Percentiles rank a stretch among this genome's conserved stretches.
Conservation (phyloP, 2,888 invertebrate genomes). For the Cremastobaeus sp. region DNA sequence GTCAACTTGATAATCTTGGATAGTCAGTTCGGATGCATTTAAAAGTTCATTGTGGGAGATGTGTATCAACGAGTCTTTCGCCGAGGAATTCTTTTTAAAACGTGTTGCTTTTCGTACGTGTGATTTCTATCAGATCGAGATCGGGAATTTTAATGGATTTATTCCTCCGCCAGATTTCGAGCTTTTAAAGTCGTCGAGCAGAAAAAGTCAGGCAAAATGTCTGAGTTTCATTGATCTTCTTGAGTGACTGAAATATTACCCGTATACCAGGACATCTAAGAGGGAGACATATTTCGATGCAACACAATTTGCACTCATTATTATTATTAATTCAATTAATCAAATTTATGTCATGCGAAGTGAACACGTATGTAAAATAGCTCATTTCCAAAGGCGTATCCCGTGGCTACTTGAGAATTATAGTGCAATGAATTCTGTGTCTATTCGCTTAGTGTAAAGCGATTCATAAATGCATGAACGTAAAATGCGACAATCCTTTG, state of each 20-base stretch:
- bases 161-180: background rate
- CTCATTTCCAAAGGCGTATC: conserved; percentile 43
- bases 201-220: too few species aligned
- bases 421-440: conserved; percentile 34
- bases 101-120: background rate
- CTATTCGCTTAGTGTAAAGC: conserved; percentile 32
- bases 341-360: conserved; percentile 25
- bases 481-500: background rate
- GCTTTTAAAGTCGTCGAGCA: too few species aligned
- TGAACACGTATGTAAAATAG: conserved; percentile 23
- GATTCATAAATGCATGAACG: conserved; percentile 27
- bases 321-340: conserved; percentile 38
- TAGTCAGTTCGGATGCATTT: conserved; percentile 29
- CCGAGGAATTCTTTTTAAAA: conserved; percentile 28
- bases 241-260: too few species aligned
- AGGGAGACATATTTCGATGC: too few species aligned
- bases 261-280: too few species aligned
- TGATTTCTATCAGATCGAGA: conserved; percentile 20
- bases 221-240: too few species aligned
- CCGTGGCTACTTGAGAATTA: conserved; percentile 41
- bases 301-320: too few species aligned
- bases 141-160: background rate
- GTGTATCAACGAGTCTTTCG: conserved; percentile 36
- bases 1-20: conserved; percentile 38
- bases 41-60: conserved; percentile 23